These are phyloP conservation scores for Ericerus pela DNA, from an alignment of 1,140 invertebrate genomes.

Conservation along the genomic window DNA sequence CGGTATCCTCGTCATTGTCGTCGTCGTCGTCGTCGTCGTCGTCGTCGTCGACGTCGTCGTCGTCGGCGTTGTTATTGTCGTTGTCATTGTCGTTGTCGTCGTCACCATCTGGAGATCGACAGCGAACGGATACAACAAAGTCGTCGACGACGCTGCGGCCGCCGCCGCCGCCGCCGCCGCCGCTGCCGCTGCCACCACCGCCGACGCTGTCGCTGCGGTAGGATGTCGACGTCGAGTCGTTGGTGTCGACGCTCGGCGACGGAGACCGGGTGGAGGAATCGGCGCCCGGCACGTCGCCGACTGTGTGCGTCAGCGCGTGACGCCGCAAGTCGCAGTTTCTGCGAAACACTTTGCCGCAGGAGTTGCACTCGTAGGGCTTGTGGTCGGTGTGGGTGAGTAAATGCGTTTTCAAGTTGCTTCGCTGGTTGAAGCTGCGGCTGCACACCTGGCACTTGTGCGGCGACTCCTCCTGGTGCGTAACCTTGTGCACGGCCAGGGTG, in stretches of 20 bases:
- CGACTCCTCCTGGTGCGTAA: constrained; percentile 80
- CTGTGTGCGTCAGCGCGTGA: constrained; percentile 69
- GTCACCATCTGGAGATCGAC: background rate
- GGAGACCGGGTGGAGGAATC: background rate
- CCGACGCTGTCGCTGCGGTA: constrained; percentile 39
- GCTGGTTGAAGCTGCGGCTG: constrained; percentile 74
- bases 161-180: constrained; percentile 40
- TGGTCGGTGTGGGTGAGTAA: constrained; percentile 88
- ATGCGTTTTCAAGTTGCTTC: constrained; percentile 84
- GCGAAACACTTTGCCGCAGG: constrained; percentile 74
- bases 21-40: background rate
- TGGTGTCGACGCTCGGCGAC: constrained; percentile 36
- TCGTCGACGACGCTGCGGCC: constrained; percentile 32
- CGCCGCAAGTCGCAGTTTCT: constrained; percentile 69
- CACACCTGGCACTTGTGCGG: constrained; percentile 85
- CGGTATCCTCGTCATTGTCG: background rate
- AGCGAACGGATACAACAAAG: constrained; percentile 23
- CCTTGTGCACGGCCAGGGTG: constrained; percentile 84
- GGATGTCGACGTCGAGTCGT: constrained; percentile 35
- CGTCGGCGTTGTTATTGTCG: background rate
- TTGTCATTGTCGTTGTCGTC: background rate
- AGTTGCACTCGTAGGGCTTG: constrained; percentile 83
- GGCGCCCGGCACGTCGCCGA: constrained; percentile 51
- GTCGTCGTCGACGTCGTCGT: background rate
- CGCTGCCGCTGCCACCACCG: constrained; percentile 38